Conservation (phyloP, 2,888 invertebrate species). For the Chironomus riparius region DNA sequence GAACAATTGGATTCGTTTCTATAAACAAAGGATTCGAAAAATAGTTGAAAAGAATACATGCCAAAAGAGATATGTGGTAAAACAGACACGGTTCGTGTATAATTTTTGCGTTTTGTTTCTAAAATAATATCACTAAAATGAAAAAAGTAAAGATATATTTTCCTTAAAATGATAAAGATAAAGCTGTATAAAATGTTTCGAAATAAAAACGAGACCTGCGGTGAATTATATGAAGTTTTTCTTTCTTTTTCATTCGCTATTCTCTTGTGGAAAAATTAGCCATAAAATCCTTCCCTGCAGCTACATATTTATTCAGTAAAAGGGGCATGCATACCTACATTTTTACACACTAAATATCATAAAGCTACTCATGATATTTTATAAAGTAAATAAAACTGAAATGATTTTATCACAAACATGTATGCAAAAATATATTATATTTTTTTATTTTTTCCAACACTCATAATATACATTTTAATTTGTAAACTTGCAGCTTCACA, state of each 20-base stretch:
- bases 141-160: conserved; percentile 2
- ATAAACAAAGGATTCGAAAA: too few relatives aligned
- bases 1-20: too few relatives aligned
- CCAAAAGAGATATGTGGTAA: not conserved
- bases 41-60: not conserved
- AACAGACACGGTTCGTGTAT: conserved; percentile 11
- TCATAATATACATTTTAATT: too few relatives aligned
- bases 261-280: conserved; percentile 9
- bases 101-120: not conserved
- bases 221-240: conserved; percentile 19
- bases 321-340: not conserved
- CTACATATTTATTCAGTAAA: conserved; percentile 5
- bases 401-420: conserved; percentile 8
- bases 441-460: too few relatives aligned
- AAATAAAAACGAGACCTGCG: conserved; percentile 23
- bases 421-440: not conserved
- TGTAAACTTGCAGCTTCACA: too few relatives aligned
- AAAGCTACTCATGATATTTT: not conserved
- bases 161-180: conserved; percentile 10
- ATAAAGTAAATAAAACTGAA: conserved; percentile 20
- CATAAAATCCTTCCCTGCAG: conserved; percentile 15
- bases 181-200: conserved; percentile 13
- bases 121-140: not conserved
- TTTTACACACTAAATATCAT: not conserved
- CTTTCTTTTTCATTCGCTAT: not conserved